Evolutionary conservation across 2,888 invertebrate genomes (phyloP).

Genomic region (Gymnosoma rotundatum): DNA sequence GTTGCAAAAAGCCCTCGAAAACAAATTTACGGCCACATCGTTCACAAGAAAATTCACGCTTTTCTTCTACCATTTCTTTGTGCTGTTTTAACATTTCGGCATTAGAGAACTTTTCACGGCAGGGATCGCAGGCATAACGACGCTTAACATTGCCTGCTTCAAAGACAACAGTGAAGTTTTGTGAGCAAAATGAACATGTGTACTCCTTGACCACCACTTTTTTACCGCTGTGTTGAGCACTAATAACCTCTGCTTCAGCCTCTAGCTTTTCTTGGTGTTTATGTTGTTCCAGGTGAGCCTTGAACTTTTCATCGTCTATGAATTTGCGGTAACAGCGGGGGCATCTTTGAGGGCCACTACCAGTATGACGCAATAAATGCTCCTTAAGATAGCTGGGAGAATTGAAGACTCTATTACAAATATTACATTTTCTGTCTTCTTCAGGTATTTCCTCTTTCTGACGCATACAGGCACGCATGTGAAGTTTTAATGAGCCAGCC

Average conservation of each 20-base stretch:
- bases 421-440: constrained; percentile 80
- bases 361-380: constrained; percentile 81
- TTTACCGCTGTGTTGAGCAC: constrained; percentile 78
- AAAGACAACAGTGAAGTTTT: constrained; percentile 81
- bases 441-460: constrained; percentile 78
- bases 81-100: constrained; percentile 80
- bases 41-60: constrained; percentile 80
- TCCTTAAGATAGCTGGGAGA: constrained; percentile 81
- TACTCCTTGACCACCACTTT: constrained; percentile 81
- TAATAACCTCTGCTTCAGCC: constrained; percentile 77
- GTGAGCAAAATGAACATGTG: constrained; percentile 80
- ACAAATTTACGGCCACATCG: constrained; percentile 81
- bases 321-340: constrained; percentile 81
- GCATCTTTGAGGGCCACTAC: constrained; percentile 80
- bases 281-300: constrained; percentile 80
- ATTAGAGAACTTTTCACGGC: constrained; percentile 81
- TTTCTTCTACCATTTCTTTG: constrained; percentile 80
- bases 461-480: constrained; percentile 81
- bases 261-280: constrained; percentile 80
- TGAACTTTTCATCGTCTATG: constrained; percentile 79
- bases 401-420: constrained; percentile 81
- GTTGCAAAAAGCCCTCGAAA: constrained; percentile 81
- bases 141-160: constrained; percentile 81
- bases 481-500: constrained; percentile 80
- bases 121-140: constrained; percentile 81